phyloP scores from a whole-genome alignment of 2,888 invertebrate genomes.

The Dromius quadrimaculatus region DNA sequence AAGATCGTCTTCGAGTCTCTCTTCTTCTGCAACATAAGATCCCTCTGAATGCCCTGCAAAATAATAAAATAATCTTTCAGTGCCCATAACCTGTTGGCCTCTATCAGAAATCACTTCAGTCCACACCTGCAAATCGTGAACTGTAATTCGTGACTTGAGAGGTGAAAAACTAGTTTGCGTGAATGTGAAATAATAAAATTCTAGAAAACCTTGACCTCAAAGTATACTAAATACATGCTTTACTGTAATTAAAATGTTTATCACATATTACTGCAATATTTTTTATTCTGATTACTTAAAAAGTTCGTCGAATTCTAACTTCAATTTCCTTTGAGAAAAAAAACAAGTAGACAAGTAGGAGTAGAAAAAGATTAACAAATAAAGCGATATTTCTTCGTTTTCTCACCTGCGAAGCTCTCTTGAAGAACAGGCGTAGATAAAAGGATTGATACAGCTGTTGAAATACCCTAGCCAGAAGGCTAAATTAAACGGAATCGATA shows the following conservation, averaged over 20 bases:
- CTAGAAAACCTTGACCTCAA: too few species aligned
- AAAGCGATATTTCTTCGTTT: conserved; percentile 30
- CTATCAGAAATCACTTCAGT: too few species aligned
- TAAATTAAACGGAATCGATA: conserved; percentile 71
- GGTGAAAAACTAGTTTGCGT: neutral
- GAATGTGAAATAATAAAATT: neutral
- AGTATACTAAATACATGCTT: too few species aligned
- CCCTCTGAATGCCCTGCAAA: conserved; percentile 51
- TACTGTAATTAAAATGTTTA: too few species aligned
- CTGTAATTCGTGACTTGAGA: neutral
- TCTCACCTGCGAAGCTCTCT: conserved; percentile 66
- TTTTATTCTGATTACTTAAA: too few species aligned
- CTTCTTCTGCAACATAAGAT: conserved; percentile 49
- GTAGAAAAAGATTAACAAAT: too few species aligned
- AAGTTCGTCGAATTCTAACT: too few species aligned
- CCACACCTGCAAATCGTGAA: too few species aligned
- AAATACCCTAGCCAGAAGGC: conserved; percentile 79
- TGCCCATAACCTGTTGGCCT: neutral
- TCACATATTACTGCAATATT: too few species aligned
- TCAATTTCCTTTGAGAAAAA: too few species aligned
- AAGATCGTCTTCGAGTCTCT: conserved; percentile 34
- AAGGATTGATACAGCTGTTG: conserved; percentile 77
- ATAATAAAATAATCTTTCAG: neutral
- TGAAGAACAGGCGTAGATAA: conserved; percentile 74
- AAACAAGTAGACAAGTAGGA: too few species aligned